Evolutionary conservation across 2,113 vertebrate species (phyloP), one percentile per base, ranked within the genome.

Genomic region (Sinocyclocheilus anshuiensis): DNA sequence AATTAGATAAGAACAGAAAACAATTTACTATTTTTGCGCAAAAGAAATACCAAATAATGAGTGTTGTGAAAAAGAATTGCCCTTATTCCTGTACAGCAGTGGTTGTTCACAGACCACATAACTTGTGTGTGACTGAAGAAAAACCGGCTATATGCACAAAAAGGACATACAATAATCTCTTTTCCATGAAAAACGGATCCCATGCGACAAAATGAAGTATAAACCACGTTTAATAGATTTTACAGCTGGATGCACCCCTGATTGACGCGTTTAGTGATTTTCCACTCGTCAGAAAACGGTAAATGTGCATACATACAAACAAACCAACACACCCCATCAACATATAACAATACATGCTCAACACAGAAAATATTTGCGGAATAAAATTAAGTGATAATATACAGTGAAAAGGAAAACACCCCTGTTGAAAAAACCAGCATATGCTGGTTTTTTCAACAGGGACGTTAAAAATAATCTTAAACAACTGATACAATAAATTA

Each of bases 61-160:
- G 24, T 24, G 20, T 86, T 90, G 88, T 94, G 91, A 93, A 94
- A 95, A 94, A 94, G 93, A 94, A 88, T 91, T 89, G 89, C 88
- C 91, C 95, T 95, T 95, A 94, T 94, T 95, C 92, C 91, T 80
- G 89, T 89, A 63, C 45, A 84, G 90, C 88, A 91, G 92, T 93
- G 90, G 88, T 93, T 63, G 93, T 94, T 93, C 93, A 93, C 92
- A 94, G 83, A 89, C 87, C 61, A 69, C 80, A 45, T 89, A 83
- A 91, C 81, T 86, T 92, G 91, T 81, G 42, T 86, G 71, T 91
- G 85, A 87, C 81, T 86, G 88, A 90, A 92, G 85, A 83, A 89
- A 83, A 88, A 78, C 80, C n/a, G 36, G 39, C 83, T 85, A 89
- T 86, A 84, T 87, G 87, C 87, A 89, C 77, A 81, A 75, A 81